Percentiles rank a stretch among this genome's conserved stretches.
These are phyloP conservation scores for Etheostoma cragini DNA, from an alignment of 2,113 vertebrate genomes.

Conservation along the genomic window DNA sequence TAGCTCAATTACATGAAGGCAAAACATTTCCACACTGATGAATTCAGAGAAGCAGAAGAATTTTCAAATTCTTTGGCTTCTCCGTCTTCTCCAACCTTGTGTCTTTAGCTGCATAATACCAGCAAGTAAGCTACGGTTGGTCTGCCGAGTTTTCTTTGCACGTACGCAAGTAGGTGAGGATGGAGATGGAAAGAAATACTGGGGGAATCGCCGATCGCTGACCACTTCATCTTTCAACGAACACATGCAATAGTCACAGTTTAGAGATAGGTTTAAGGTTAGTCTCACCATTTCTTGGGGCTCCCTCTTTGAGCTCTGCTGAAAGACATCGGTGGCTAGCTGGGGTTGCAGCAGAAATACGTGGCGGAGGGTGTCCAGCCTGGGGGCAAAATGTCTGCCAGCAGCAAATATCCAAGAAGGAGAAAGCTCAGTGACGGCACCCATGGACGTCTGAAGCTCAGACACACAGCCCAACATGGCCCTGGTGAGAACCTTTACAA, in stretches of 20 bases:
- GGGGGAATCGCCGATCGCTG: too few species aligned
- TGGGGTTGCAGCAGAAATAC: conserved; percentile 72
- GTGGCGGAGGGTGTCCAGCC: conserved; percentile 78
- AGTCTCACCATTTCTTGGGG: conserved; percentile 70
- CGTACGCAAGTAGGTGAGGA: too few species aligned
- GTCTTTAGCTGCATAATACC: too few species aligned
- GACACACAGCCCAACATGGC: conserved; percentile 70
- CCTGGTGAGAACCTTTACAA: conserved; percentile 66
- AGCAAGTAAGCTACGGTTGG: too few species aligned
- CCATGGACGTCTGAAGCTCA: conserved; percentile 71
- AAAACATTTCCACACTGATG: too few species aligned
- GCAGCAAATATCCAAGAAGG: conserved; percentile 81
- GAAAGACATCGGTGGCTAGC: conserved; percentile 13
- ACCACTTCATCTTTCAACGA: neutral
- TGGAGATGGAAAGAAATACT: too few species aligned
- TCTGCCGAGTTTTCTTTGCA: too few species aligned
- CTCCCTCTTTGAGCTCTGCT: conserved; percentile 27
- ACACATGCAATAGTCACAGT: neutral
- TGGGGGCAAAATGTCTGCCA: conserved; percentile 57
- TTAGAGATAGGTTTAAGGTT: neutral
- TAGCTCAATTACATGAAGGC: too few species aligned
- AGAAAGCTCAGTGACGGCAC: conserved; percentile 54
- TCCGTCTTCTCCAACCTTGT: too few species aligned
- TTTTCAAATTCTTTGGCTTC: too few species aligned
- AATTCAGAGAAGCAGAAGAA: too few species aligned